A percentile compares a stretch with the other conserved stretches of the same genome.
Evolutionary conservation across 35 echinoderm and acorn worm species (phyloP).

Genomic region (Apostichopus parvimensis): DNA sequence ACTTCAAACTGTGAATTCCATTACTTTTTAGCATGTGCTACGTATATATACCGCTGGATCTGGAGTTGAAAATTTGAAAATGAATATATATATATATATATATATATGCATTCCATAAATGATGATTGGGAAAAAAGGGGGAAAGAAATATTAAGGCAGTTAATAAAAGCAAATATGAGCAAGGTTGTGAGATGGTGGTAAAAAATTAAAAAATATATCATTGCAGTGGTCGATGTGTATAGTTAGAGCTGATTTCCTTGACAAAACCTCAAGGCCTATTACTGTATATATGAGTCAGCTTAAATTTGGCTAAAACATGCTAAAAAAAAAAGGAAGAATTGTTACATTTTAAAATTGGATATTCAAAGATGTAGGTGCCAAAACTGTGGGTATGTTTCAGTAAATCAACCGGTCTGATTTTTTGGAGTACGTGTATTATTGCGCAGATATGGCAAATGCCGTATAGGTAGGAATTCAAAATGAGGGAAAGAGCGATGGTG

Average conservation of each 20-base stretch:
- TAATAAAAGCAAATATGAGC: background rate
- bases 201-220: too few species aligned
- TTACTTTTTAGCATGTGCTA: background rate
- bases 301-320: background rate
- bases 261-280: background rate
- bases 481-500: too few species aligned
- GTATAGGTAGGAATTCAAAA: too few species aligned
- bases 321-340: background rate
- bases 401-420: too few species aligned
- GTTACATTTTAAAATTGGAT: background rate
- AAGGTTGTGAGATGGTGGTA: background rate
- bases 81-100: background rate
- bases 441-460: too few species aligned
- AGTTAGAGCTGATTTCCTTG: background rate
- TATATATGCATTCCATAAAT: background rate
- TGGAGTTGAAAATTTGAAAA: background rate
- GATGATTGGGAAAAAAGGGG: background rate
- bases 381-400: too few species aligned
- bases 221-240: background rate
- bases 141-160: too few species aligned
- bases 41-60: background rate
- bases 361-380: too few species aligned
- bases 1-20: constrained; percentile 12
- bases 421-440: too few species aligned
- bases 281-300: background rate